These are phyloP conservation scores for Distichodus sexfasciatus DNA, from an alignment of 2,797 vertebrate genomes.

Conservation along the genomic window DNA sequence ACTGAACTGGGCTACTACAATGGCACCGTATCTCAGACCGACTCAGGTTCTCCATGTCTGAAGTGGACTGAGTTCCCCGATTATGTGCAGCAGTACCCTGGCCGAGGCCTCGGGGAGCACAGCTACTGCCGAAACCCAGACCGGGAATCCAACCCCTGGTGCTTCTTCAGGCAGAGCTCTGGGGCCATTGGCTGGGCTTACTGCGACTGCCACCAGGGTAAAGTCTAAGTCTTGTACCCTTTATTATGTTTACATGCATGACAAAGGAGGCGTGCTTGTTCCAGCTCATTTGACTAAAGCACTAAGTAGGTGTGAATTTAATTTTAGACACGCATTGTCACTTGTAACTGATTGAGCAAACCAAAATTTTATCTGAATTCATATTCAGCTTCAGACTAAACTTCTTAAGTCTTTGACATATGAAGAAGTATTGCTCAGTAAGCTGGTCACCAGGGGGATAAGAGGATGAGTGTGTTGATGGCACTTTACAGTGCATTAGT, in stretches of 20 bases:
- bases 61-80: constrained; percentile 90
- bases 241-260: neutral
- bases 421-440: neutral
- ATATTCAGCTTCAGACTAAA: no score
- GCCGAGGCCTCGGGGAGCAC: constrained; percentile 84
- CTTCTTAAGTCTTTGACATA: neutral
- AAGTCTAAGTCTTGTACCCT: constrained; percentile 16
- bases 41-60: constrained; percentile 78
- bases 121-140: constrained; percentile 90
- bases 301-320: neutral
- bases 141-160: constrained; percentile 84
- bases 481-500: neutral
- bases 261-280: neutral
- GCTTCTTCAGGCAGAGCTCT: constrained; percentile 85
- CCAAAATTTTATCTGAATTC: no score
- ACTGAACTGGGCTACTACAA: constrained; percentile 86
- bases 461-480: neutral
- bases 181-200: constrained; percentile 87
- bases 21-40: constrained; percentile 82
- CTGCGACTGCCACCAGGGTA: constrained; percentile 90
- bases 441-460: neutral
- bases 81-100: constrained; percentile 88
- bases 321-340: no score
- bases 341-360: no score
- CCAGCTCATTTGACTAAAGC: neutral